Evolutionary conservation across 2,888 invertebrate species (phyloP), one percentile per base, ranked within the genome.

Genomic region (Sinohyriopsis cumingii): DNA sequence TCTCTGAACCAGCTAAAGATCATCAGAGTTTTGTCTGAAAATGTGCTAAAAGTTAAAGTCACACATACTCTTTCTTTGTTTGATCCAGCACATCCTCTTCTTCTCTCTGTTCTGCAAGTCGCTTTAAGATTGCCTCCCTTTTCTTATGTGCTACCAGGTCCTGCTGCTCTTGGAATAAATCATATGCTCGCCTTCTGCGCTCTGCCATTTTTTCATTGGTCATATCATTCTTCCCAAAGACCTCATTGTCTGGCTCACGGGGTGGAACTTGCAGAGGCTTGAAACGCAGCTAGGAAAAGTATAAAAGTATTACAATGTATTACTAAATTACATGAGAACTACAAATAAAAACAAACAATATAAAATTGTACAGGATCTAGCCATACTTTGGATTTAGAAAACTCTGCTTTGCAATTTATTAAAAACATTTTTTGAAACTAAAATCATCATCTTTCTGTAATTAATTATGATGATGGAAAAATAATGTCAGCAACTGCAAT

Each of bases 151-250:
- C 88, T 24, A 89, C 87, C 56, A 86, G 78, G 12, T 86, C 85
- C 62, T 87, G 84, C 73, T 90, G 89, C 33, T 89, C 87, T 67
- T 83, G 78, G 80, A 87, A 88, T 33, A 89, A 69, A 53, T 87
- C 85, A 45, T 84, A 83, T 2, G 89, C 89, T n/a, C 82, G 77
- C 54, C 81, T 73, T 64, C 88, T 77, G 24, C 84, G 80, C 62
- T 88, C 88, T 6, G 84, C 82, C 86, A 90, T 81, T 71, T 87
- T 86, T 67, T 89, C 89, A 66, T 88, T 87, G 68, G 82, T 88
- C 82, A 86, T 85, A 77, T 90, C 90, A 69, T 88, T 82, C 76
- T 87, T 88, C n/a, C 90, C 90, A 71, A 90, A 90, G 1, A 89
- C 81, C 56, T 85, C 83, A 18, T 82, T 77, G 73, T 90, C 89